Evolutionary conservation across 1,140 invertebrate species (phyloP), one percentile per base, ranked within the genome.

Genomic region (Bombus confusus): DNA sequence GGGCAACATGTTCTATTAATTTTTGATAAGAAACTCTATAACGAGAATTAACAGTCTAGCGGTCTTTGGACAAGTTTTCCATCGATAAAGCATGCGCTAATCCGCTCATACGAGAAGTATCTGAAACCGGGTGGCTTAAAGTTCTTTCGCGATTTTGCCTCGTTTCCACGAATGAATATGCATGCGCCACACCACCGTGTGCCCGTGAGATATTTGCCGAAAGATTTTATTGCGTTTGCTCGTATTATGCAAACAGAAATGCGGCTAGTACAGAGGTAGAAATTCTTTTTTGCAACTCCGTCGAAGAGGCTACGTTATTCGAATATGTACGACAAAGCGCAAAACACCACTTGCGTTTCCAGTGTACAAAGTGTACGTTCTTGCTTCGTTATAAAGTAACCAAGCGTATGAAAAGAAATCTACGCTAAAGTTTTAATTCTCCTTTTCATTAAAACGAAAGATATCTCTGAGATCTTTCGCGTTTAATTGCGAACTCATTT

Each of bases 141-240:
- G 18, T 28, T 80, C 47, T 80, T 37, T 52, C 77, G 31, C 31
- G 64, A 37, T 25, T 79, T 37, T 34, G 64, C 62, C 43, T 52
- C 41, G 77, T 80, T 71, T 37, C 78, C 34, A 47, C 62, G 34
- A 52, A 59, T 72, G 79, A 72, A 81, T 72, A 72, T 72, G 68
- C 79, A 72, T 62, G 31, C 6, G 25, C 25, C 34, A 15, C 8
- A 4, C 4, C 31, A 5, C 4, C 39, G 68, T 22, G 47, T 10
- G 1, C 25, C 8, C 3, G 79, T 59, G 68, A 81, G 68, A 52
- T 81, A 81, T 72, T 81, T 81, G 12, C 68, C 79, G 28, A 72
- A 39, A 10, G 37, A 57, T 69, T 72, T 72, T 72, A 81, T 72
- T 62, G 37, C 68, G 68, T 68, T 59, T 41, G 25, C 57, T 41